phyloP scores from a whole-genome alignment of 2,888 invertebrate species.

The Hipparchia sbordonii region DNA sequence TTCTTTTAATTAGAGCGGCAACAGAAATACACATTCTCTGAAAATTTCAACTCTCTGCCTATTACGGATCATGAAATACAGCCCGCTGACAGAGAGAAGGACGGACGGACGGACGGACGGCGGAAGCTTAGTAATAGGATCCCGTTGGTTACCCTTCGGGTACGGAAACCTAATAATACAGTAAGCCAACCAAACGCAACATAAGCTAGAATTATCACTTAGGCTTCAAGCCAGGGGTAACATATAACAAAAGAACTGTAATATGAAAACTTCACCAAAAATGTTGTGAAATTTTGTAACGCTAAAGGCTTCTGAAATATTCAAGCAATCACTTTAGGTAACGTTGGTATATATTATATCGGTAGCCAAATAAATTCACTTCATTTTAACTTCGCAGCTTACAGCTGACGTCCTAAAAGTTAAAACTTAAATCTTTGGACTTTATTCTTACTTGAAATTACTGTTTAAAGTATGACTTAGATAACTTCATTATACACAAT shows the following conservation, averaged over 20 bases:
- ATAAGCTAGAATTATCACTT: neutral
- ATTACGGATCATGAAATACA: no score
- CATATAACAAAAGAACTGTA: neutral
- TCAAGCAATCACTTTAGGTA: constrained; percentile 36
- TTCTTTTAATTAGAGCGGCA: no score
- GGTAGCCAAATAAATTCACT: constrained; percentile 40
- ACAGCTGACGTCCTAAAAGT: constrained; percentile 28
- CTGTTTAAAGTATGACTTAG: neutral
- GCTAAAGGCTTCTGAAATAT: constrained; percentile 24
- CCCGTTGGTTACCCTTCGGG: no score
- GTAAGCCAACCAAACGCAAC: no score
- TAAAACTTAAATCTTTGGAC: constrained; percentile 3
- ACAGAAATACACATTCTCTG: no score
- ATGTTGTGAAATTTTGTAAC: constrained; percentile 18
- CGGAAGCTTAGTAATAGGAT: no score
- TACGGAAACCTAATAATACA: no score
- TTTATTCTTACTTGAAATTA: neutral
- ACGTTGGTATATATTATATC: constrained; percentile 33
- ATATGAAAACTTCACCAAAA: constrained; percentile 6
- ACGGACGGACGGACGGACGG: no score
- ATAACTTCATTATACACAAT: no score
- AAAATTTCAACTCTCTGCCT: no score
- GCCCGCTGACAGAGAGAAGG: no score
- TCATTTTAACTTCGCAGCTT: constrained; percentile 29
- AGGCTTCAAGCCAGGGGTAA: neutral